These are phyloP conservation scores for Drosophila lacicola DNA, from an alignment of 2,888 invertebrate species.

Conservation along the genomic window DNA sequence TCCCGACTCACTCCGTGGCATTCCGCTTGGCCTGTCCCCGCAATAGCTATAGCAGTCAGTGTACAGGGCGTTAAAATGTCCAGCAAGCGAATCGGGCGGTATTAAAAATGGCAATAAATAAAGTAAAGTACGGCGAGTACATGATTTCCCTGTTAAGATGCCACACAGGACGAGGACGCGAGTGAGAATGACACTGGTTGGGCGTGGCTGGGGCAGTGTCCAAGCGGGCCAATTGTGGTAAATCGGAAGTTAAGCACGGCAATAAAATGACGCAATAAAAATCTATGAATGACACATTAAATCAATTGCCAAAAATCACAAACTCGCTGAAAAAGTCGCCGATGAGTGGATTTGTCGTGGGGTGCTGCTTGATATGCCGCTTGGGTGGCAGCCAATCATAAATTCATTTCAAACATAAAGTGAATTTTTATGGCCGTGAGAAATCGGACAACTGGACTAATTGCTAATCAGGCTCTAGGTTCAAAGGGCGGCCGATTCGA, in stretches of 20 bases:
- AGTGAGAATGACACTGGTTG: constrained; percentile 47
- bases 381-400: constrained; percentile 53
- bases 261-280: constrained; percentile 85
- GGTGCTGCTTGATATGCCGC: constrained; percentile 26
- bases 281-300: constrained; percentile 86
- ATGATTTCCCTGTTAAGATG: constrained; percentile 84
- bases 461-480: constrained; percentile 37
- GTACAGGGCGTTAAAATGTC: constrained; percentile 73
- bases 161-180: constrained; percentile 49
- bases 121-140: constrained; percentile 83
- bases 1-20: constrained; percentile 1
- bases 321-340: constrained; percentile 65
- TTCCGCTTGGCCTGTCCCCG: constrained; percentile 10
- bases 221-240: constrained; percentile 84
- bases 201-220: constrained; percentile 64
- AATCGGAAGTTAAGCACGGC: constrained; percentile 85
- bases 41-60: constrained; percentile 15
- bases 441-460: constrained; percentile 69
- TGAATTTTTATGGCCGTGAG: constrained; percentile 74
- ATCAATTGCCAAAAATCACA: constrained; percentile 85
- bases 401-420: constrained; percentile 70
- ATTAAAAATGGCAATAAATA: constrained; percentile 84
- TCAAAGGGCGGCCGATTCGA: constrained; percentile 45
- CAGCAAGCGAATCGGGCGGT: constrained; percentile 67
- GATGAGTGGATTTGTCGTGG: constrained; percentile 58